A percentile compares a stretch with the other conserved stretches of the same genome.
Evolutionary conservation across 2,797 vertebrate genomes (phyloP).

Genomic region (Ctenopoma kingsleyae): DNA sequence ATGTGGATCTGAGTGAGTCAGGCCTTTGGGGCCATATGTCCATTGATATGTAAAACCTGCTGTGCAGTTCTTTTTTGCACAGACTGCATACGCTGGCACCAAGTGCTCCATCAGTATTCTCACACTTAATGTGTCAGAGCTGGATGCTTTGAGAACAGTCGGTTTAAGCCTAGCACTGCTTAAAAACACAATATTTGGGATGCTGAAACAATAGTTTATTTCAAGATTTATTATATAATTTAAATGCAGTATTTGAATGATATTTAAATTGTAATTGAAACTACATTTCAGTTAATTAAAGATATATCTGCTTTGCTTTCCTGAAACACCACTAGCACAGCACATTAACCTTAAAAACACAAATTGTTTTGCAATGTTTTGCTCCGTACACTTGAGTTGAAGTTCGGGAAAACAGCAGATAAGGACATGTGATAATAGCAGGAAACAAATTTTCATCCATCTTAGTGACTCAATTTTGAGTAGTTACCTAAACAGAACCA

Average conservation of each 20-base stretch:
- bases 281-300: background rate
- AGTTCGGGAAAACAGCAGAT: background rate
- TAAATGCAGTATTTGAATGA: constrained; percentile 5
- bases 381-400: background rate
- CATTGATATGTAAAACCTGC: constrained; percentile 82
- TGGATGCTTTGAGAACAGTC: constrained; percentile 21
- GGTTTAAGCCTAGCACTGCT: constrained; percentile 21
- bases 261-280: background rate
- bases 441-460: background rate
- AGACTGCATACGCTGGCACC: constrained; percentile 47
- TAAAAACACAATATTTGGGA: constrained; percentile 5
- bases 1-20: constrained; percentile 64
- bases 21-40: constrained; percentile 57
- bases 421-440: background rate
- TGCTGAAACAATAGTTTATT: constrained; percentile 7
- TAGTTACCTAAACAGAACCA: background rate
- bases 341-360: constrained; percentile 9
- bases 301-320: background rate
- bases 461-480: background rate
- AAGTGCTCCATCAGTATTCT: constrained; percentile 61
- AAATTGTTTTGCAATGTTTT: constrained; percentile 2
- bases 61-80: constrained; percentile 50
- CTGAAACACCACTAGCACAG: constrained; percentile 14
- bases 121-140: constrained; percentile 38
- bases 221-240: background rate